phyloP scores from a whole-genome alignment of 2,888 invertebrate species.

The Abrostola triplasia region DNA sequence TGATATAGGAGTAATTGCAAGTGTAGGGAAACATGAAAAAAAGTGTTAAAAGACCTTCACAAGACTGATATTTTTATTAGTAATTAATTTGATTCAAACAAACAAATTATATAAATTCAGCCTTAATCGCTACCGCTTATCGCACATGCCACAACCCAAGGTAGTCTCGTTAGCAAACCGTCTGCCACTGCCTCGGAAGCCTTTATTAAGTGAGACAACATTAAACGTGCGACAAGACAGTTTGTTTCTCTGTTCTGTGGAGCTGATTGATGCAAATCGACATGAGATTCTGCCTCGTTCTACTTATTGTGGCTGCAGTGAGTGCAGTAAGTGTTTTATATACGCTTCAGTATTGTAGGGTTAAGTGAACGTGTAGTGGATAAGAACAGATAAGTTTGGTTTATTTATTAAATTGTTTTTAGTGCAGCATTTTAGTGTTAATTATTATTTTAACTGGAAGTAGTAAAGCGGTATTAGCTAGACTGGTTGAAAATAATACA shows the following conservation, averaged over 20 bases:
- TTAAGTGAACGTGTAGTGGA: neutral
- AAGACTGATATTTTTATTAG: too few species aligned
- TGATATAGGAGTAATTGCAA: too few species aligned
- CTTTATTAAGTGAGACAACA: conserved; percentile 60
- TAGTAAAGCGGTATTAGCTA: too few species aligned
- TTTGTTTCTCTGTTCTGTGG: conserved; percentile 51
- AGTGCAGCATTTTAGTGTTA: too few species aligned
- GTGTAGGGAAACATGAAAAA: too few species aligned
- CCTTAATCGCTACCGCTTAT: conserved; percentile 32
- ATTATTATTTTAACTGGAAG: too few species aligned
- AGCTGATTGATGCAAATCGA: conserved; percentile 54
- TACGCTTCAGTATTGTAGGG: conserved; percentile 19
- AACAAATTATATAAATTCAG: neutral
- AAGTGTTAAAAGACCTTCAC: too few species aligned
- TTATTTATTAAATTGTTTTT: too few species aligned
- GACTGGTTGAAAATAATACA: too few species aligned
- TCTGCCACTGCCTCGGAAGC: conserved; percentile 54
- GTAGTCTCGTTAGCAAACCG: conserved; percentile 58
- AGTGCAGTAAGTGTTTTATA: conserved; percentile 46
- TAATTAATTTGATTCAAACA: too few species aligned
- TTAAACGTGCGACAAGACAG: conserved; percentile 57
- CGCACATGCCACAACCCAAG: conserved; percentile 26
- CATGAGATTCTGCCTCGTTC: conserved; percentile 53
- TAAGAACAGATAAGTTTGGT: too few species aligned
- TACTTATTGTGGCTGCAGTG: conserved; percentile 41